Evolutionary conservation across 2,797 vertebrate species (phyloP), one percentile per base, ranked within the genome.

Genomic region (Mus spretus): DNA sequence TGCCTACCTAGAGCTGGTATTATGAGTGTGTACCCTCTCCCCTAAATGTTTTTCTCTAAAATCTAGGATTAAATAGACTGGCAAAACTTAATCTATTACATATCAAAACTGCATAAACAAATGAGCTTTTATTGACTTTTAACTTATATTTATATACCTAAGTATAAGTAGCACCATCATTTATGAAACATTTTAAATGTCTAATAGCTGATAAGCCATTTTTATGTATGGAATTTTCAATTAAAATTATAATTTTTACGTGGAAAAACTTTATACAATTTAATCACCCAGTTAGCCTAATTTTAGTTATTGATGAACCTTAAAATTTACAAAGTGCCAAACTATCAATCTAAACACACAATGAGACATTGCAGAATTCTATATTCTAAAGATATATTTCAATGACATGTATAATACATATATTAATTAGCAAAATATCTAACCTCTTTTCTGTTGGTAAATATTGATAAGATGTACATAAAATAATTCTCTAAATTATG

Each of bases 401-500:
- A 79, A 26, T 88, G 59, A 40, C 13, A 37, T 72, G 1, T 90
- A 4, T 10, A 53, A 82, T 93, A 67, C 47, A 83, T 75, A 93
- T 14, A 65, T 80, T 75, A 44, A 5, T 89, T 72, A 84, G 10
- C 63, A 93, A 67, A 61, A 44, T 14, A 57, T 3, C 50, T 67
- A 55, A 63, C 3, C 28, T 28, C 20, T 28, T 53, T 90, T 90
- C 44, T 90, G 55, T 77, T 77, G 75, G 11, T 44, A 93, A 37
- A 53, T 50, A 79, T 10, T 22, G 37, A 81, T 63, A 94, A 74
- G 67, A 90, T 37, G 1, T 17, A n/a, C 4, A 89, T 37, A 13
- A 90, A 91, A 81, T 88, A 83, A 81, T 34, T 47, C 44, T 19
- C 4, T 94, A 85, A 95, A 93, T 96, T 89, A 93, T 90, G 90